Conservation (phyloP, 2,113 vertebrate genomes). For the Sceloporus undulatus region DNA sequence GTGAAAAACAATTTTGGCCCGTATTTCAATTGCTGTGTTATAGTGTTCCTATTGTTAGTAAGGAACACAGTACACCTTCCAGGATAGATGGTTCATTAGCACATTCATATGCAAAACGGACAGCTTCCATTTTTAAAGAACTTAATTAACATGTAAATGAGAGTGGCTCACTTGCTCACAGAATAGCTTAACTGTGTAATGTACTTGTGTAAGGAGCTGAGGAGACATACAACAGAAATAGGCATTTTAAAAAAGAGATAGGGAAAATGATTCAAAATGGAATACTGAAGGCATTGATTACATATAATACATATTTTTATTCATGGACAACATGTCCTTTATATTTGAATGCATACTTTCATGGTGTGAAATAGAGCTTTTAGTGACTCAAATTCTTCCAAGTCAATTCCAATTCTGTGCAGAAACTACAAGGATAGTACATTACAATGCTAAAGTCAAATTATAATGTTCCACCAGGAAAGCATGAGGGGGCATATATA, state of each 20-base stretch:
- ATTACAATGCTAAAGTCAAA: background rate
- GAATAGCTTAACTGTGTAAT: conserved; percentile 12
- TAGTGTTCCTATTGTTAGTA: conserved; percentile 18
- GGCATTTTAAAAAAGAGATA: conserved; percentile 13
- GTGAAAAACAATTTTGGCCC: background rate
- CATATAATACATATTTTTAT: conserved; percentile 1
- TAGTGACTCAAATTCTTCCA: background rate
- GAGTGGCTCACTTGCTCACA: background rate
- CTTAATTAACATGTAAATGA: conserved; percentile 40
- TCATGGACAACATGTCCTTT: background rate
- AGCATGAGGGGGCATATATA: background rate
- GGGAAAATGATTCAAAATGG: conserved; percentile 4
- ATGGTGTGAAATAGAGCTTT: background rate
- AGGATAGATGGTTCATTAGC: background rate
- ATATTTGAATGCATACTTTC: background rate
- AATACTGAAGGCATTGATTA: background rate
- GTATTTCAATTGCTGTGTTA: background rate
- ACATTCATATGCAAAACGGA: conserved; percentile 46
- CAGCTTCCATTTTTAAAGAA: conserved; percentile 31
- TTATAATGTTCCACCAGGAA: background rate
- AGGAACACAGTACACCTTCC: conserved; percentile 2
- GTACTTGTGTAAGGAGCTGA: conserved; percentile 22
- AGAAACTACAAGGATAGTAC: background rate
- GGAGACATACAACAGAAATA: conserved; percentile 2
- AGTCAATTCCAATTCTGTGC: background rate